Conservation (phyloP, 64 coral and sea anemone species). For the Astreopora myriophthalma region DNA sequence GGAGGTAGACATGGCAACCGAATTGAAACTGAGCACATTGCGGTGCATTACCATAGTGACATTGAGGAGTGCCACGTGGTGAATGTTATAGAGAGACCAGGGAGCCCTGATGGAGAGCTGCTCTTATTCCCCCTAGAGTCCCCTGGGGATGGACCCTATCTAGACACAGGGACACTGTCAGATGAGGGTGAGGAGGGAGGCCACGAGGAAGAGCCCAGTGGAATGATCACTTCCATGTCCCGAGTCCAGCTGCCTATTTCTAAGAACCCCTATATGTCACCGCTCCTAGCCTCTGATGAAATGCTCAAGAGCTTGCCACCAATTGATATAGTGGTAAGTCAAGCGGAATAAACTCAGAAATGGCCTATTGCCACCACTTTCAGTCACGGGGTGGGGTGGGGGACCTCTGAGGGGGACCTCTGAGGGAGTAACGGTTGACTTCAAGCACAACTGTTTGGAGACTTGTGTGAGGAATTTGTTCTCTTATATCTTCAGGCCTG, state of each 20-base stretch:
- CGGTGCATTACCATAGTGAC: slow-evolving; percentile 50
- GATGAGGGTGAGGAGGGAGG: slow-evolving; percentile 5
- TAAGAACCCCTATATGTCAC: slow-evolving; percentile 95
- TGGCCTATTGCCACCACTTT: too few species aligned
- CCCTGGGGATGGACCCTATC: too few species aligned
- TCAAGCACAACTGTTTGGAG: too few species aligned
- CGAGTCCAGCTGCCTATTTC: slow-evolving; percentile 77
- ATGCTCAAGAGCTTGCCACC: slow-evolving; percentile 82
- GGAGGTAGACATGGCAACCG: slow-evolving; percentile 2
- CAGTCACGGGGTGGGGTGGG: too few species aligned
- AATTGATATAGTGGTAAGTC: slow-evolving; percentile 96
- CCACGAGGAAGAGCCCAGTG: neutral
- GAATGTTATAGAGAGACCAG: slow-evolving; percentile 38
- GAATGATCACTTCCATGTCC: slow-evolving; percentile 67
- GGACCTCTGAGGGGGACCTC: too few species aligned
- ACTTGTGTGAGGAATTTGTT: neutral
- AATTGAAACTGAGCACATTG: slow-evolving; percentile 35
- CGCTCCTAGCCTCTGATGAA: slow-evolving; percentile 86
- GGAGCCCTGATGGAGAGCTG: slow-evolving; percentile 37
- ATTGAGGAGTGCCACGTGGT: slow-evolving; percentile 57
- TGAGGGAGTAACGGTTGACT: too few species aligned
- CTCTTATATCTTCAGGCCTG: slow-evolving; percentile 69
- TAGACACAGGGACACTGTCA: too few species aligned
- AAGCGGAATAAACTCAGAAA: too few species aligned
- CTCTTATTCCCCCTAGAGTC: slow-evolving; percentile 36